Evolutionary conservation across 2,888 invertebrate species (phyloP), one percentile per base, ranked within the genome.

Genomic region (Oscheius sp.): DNA sequence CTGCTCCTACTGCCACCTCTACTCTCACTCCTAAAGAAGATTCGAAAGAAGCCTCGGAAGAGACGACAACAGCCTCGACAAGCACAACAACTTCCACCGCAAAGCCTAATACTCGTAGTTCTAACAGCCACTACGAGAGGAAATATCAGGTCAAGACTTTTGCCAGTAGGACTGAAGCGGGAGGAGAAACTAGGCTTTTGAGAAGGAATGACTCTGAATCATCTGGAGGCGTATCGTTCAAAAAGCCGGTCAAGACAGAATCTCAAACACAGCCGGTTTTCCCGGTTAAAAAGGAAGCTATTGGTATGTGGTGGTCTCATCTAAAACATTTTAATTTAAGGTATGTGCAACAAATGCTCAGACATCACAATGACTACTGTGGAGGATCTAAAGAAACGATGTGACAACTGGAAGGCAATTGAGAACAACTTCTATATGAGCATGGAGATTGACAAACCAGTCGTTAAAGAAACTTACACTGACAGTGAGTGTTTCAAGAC

Each of bases 281-380:
- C 10, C n/a, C 53, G 11, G 53, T 53, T 21, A 29, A 7, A 53
- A n/a, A 53, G n/a, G 29, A 53, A 53, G 3, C n/a, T 4, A 21
- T 53, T 53, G 53, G 53, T n/a, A 11, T 3, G n/a, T 53, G 5
- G 4, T 53, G 10, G 3, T 42, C 7, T 42, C 42, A 5, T 42
- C 42, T 42, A 21, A 48, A 50, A 29, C 2, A 10, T 21, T 21
- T 21, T 21, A 48, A 5, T 74, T 76, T n/a, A 47, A 80, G 82
- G 80, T 21, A 80, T 79, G 48, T 82, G 82, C 48, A 70, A 59
- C 1, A 65, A 72, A 1, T 82, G 82, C 35, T 79, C 82, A 7
- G 42, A 68, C 4, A 42, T 82, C 42, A 77, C 77, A 71, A 76
- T 82, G 71, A 59, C 75, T 4, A 75, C 73, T 7, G 66, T 37